Evolutionary conservation across 2,797 vertebrate genomes (phyloP), one percentile per base, ranked within the genome.

Genomic region (Heliangelus exortis): DNA sequence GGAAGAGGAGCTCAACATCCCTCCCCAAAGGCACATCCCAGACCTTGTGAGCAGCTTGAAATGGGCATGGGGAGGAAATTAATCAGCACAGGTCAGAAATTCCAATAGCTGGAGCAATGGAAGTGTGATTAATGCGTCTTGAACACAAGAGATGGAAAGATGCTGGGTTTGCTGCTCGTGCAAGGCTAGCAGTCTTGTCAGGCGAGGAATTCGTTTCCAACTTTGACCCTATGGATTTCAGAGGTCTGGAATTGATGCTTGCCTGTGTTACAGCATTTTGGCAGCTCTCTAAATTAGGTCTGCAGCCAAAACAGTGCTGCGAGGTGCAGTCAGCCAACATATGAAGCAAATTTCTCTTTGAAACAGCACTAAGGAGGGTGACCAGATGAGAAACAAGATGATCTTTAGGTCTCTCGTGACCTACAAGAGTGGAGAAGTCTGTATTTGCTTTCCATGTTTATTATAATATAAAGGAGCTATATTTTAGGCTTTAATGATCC

Each of bases 261-360:
- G 71, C 84, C 92, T 92, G n/a, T 50, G 19, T 93, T 95, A 87
- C 80, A 90, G 82, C 18, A 41, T 89, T 97, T 97, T 65, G 15
- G 86, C 85, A 89, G 89, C 93, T 95, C 18, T 6, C 95, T 96
- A 92, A 96, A 96, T 97, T 84, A 95, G 71, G 63, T 91, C 95
- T 96, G 90, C 94, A 85, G 80, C 83, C 86, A 94, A 63, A 92
- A 84, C 3, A 68, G 41, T 86, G 58, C 87, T 95, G 85, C 10
- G 65, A 96, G 92, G 93, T 89, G 79, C 79, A 93, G 91, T 62
- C 94, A 92, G 86, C 91, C 92, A 88, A 85, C 93, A 92, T 95
- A 82, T 75, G 92, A 97, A 96, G 96, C 89, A 87, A 87, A 87
- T 97, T 97, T 96, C 83, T 93, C 92, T 84, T 81, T 95, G 89